Evolutionary conservation across 64 coral and sea anemone genomes (phyloP).

Genomic region (Astreopora myriophthalma): DNA sequence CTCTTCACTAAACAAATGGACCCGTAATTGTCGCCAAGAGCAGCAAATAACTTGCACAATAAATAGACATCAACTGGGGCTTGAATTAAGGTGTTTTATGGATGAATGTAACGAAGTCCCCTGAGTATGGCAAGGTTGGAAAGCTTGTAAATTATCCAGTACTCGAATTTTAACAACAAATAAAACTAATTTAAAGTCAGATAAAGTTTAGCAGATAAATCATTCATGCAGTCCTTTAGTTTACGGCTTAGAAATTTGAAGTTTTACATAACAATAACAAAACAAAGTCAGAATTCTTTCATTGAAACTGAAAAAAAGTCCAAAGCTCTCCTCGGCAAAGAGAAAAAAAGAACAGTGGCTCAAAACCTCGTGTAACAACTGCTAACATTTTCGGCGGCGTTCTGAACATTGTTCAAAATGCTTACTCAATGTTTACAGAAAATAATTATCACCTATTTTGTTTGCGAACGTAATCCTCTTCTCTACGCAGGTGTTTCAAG

Average conservation of each 20-base stretch:
- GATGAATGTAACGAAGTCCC: no score
- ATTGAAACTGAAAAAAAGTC: neutral
- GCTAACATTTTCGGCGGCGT: neutral
- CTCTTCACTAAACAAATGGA: neutral
- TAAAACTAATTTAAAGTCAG: neutral
- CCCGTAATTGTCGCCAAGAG: neutral
- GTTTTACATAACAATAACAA: slow-evolving; percentile 37
- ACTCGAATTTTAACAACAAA: neutral
- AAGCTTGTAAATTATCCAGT: neutral
- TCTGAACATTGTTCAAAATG: neutral
- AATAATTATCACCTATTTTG: neutral
- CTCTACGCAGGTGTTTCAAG: neutral
- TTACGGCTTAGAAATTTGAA: neutral
- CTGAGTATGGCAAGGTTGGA: no score
- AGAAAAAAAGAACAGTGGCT: neutral
- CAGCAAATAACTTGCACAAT: neutral
- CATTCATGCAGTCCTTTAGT: neutral
- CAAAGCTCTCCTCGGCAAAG: neutral
- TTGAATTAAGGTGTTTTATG: neutral
- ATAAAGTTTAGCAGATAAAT: neutral
- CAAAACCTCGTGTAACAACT: no score
- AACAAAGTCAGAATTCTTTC: neutral
- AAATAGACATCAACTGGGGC: neutral
- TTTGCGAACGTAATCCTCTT: neutral
- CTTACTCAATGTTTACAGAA: neutral